Percentiles rank a stretch among this genome's conserved stretches.
These are phyloP conservation scores for Pseudotriccus pelzelni DNA, from an alignment of 2,797 vertebrate species.

Conservation along the genomic window DNA sequence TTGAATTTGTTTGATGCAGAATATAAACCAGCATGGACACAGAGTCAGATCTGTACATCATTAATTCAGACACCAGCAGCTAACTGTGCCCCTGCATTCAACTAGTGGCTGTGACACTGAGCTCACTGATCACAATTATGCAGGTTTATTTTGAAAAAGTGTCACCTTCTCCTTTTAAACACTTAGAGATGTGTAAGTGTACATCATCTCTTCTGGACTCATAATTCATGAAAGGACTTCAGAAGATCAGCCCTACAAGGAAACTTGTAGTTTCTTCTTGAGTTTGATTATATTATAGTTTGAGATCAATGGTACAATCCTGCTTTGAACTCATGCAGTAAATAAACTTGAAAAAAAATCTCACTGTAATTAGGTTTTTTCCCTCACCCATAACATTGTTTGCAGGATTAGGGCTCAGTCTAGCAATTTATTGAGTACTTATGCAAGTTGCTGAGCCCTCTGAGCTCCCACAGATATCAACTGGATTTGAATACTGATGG, in stretches of 20 bases:
- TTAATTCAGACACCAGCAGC: rapidly evolving
- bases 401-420: constrained; percentile 7
- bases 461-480: not conserved
- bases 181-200: not conserved
- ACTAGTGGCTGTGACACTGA: not conserved
- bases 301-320: not conserved
- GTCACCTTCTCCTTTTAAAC: not conserved
- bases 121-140: not conserved
- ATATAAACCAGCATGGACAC: rapidly evolving
- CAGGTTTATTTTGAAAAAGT: not conserved
- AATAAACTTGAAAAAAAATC: not conserved
- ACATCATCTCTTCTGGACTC: not conserved
- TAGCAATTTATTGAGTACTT: constrained; percentile 11
- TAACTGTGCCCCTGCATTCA: not conserved
- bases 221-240: constrained; percentile 24
- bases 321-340: constrained; percentile 29
- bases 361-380: constrained; percentile 26
- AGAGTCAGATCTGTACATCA: rapidly evolving
- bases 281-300: constrained; percentile 18
- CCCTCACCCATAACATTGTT: not conserved
- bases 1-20: not conserved
- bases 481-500: constrained; percentile 46
- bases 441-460: constrained; percentile 8
- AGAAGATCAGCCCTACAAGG: not conserved
- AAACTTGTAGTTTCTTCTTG: not conserved